Conservation (phyloP, 2,888 invertebrate species). For the Tribolium freemani region DNA sequence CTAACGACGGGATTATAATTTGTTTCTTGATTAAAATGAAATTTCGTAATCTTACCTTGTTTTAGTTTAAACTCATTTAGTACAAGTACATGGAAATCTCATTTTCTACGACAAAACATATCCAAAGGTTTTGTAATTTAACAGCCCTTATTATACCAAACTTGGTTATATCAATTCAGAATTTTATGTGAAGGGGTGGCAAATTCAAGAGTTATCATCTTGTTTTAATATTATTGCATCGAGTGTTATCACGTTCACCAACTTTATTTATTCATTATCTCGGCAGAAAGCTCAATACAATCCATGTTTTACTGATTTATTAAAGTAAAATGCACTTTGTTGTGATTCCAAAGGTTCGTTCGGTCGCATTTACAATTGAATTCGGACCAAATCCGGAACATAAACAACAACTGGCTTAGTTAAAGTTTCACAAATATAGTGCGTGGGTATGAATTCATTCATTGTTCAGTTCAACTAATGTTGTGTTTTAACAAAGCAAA, state of each 20-base stretch:
- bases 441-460: too few relatives aligned
- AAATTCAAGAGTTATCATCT: neutral
- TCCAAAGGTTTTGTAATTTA: neutral
- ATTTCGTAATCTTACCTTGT: slow-evolving; percentile 14
- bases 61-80: slow-evolving; percentile 8
- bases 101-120: neutral
- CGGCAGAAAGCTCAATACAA: neutral
- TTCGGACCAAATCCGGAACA: neutral
- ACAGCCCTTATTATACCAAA: neutral
- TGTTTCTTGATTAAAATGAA: slow-evolving; percentile 23
- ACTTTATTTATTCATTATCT: slow-evolving; percentile 4
- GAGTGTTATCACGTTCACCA: neutral
- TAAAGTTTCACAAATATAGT: neutral
- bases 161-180: neutral
- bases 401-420: neutral
- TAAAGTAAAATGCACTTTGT: neutral
- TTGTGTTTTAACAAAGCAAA: too few relatives aligned
- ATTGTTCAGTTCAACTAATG: too few relatives aligned
- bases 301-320: neutral
- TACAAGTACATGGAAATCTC: slow-evolving; percentile 13
- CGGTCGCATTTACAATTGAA: neutral
- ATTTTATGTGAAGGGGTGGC: neutral
- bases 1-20: slow-evolving; percentile 7
- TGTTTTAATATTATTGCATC: neutral
- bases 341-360: neutral